A percentile compares a stretch with the other conserved stretches of the same genome.
phyloP scores from a whole-genome alignment of 1,140 invertebrate genomes.

The Drosophila oshimai region DNA sequence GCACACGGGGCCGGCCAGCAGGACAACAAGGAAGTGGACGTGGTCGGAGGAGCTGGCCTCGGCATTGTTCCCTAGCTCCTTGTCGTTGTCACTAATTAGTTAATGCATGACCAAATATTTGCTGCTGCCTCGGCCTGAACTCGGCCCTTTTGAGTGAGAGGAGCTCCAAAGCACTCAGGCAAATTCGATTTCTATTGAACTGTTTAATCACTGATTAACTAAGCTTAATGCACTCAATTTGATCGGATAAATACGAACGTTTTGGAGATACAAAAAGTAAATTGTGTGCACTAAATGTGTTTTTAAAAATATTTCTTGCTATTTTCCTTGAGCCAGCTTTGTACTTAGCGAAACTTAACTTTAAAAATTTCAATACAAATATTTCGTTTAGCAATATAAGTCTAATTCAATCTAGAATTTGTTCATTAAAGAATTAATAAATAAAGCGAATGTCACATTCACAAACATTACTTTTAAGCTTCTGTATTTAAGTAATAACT shows the following conservation, averaged over 20 bases:
- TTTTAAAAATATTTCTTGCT: too few relatives aligned
- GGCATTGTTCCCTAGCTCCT: slow-evolving; percentile 20
- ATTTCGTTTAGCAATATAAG: too few relatives aligned
- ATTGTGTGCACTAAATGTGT: too few relatives aligned
- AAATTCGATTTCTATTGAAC: slow-evolving; percentile 18
- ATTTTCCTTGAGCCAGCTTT: too few relatives aligned
- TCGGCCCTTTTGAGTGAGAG: background rate
- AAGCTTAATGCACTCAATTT: background rate
- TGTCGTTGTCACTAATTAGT: slow-evolving; percentile 41
- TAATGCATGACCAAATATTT: slow-evolving; percentile 72
- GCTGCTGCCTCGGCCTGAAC: slow-evolving; percentile 8
- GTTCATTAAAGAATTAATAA: too few relatives aligned
- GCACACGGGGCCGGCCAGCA: background rate
- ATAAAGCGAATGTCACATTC: too few relatives aligned
- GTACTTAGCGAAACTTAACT: too few relatives aligned
- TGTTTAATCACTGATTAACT: slow-evolving; percentile 15
- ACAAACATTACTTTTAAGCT: too few relatives aligned
- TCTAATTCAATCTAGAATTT: too few relatives aligned
- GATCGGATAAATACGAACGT: background rate
- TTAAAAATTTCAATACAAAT: too few relatives aligned
- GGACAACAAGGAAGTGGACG: slow-evolving; percentile 35
- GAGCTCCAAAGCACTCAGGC: slow-evolving; percentile 12
- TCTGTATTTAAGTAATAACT: too few relatives aligned
- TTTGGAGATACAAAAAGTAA: background rate
- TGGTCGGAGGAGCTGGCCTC: background rate